Percentiles rank a stretch among this genome's conserved stretches.
phyloP scores from a whole-genome alignment of 2,888 invertebrate species.

The Cephus rjabovi region DNA sequence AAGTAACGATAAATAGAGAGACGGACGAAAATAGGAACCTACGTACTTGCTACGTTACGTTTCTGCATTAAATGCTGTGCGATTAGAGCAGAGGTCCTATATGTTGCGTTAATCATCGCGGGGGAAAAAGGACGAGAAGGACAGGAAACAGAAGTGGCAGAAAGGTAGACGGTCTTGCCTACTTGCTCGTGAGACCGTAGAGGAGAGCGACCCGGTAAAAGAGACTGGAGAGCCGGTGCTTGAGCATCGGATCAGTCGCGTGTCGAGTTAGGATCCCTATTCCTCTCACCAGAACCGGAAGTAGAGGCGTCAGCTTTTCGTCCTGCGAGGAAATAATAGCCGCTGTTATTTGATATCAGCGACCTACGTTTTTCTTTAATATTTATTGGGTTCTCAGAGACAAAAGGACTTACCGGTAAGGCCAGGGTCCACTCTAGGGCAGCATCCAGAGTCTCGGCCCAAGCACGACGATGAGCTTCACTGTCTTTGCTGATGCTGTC shows the following conservation, averaged over 20 bases:
- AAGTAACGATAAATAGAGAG: neutral
- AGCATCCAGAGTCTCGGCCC: conserved; percentile 87
- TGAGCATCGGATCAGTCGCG: conserved; percentile 69
- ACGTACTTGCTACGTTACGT: too few relatives aligned
- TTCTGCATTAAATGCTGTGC: neutral
- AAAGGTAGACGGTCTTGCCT: conserved; percentile 12
- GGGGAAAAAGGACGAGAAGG: neutral
- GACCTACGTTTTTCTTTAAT: neutral
- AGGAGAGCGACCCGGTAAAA: conserved; percentile 69
- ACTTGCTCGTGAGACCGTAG: conserved; percentile 65
- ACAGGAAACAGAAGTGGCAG: neutral
- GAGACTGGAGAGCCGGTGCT: conserved; percentile 70
- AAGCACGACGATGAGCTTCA: conserved; percentile 85
- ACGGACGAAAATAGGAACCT: too few relatives aligned
- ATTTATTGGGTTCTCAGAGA: neutral
- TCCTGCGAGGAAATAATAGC: conserved; percentile 55
- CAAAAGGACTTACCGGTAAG: conserved; percentile 66
- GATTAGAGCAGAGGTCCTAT: neutral
- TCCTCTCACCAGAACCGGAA: conserved; percentile 72
- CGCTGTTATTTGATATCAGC: neutral
- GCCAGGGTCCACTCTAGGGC: conserved; percentile 82
- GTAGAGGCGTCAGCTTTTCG: conserved; percentile 68
- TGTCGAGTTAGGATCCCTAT: conserved; percentile 71
- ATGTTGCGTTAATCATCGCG: neutral
- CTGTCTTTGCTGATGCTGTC: conserved; percentile 88